Evolutionary conservation across 2,888 invertebrate species (phyloP), one percentile per base, ranked within the genome.

Genomic region (Nysson spinosus): DNA sequence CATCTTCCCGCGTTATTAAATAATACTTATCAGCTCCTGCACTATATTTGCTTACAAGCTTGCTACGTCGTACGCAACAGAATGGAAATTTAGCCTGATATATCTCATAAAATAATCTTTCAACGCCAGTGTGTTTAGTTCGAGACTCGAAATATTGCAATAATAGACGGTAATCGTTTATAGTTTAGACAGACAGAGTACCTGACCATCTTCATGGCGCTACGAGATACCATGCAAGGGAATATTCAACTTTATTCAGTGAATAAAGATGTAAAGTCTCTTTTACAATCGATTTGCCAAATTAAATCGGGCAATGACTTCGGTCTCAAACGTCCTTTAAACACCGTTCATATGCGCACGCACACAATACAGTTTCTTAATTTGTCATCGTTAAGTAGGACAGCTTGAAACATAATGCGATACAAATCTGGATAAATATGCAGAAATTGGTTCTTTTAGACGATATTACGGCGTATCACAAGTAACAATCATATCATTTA

Each of bases 391-490:
- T 47, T 17, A 64, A 34, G 57, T 52, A 51, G 43, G 51, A 66
- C 40, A 51, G 51, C 34, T 46, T 43, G 65, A 44, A 64, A 28
- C 65, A 52, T 22, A 66, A 66, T 57, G 30, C 22, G 44, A 20
- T 40, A 43, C 43, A 50, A 44, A 28, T 30, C 46, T 42, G 32
- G 47, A 57, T 37, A 52, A 37, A 58, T 47, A 66, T 43, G 43
- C 37, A 22, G 40, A 49, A 12, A 32, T 66, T 66, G 49, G 58
- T 66, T 66, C 67, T 35, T 54, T 63, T 37, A 32, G 37, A 52
- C 35, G 42, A 49, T 42, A 35, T 52, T 14, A 11, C 34, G 24
- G 40, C 9, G 34, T 14, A 28, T 40, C 22, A 56, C 28, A 17
- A 22, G 30, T 28, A 42, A 42, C 35, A 35, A 17, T 22, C 19